phyloP scores from a whole-genome alignment of 1,140 invertebrate genomes.

The Zaprionus camerounensis region DNA sequence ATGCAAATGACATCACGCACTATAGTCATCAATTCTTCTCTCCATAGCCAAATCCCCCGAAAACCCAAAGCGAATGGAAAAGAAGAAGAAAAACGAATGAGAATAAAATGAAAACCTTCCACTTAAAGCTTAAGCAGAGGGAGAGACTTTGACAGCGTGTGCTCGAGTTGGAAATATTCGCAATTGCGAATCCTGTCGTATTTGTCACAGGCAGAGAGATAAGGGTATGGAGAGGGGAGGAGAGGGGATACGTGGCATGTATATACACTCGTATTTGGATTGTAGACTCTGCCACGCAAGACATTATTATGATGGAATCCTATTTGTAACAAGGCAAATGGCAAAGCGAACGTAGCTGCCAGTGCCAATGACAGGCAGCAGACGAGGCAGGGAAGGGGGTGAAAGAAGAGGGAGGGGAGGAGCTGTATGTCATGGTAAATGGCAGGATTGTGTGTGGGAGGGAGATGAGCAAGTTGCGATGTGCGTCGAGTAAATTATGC shows the following conservation, averaged over 20 bases:
- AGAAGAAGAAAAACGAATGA: conserved; percentile 32
- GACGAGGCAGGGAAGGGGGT: conserved; percentile 36
- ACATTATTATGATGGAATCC: conserved; percentile 83
- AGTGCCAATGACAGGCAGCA: conserved; percentile 77
- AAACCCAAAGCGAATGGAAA: conserved; percentile 12
- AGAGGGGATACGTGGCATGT: neutral
- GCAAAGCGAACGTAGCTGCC: conserved; percentile 62
- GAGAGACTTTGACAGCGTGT: conserved; percentile 47
- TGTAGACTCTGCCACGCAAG: conserved; percentile 24
- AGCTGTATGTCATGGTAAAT: conserved; percentile 18
- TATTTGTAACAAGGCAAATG: conserved; percentile 77
- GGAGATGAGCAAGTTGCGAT: too few species aligned
- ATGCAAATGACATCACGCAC: conserved; percentile 81
- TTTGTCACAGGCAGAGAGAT: conserved; percentile 66
- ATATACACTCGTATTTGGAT: conserved; percentile 2
- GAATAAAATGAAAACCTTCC: conserved; percentile 38
- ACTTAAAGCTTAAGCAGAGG: conserved; percentile 62
- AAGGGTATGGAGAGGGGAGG: neutral
- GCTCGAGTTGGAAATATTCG: conserved; percentile 81
- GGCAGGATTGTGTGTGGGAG: conserved; percentile 36
- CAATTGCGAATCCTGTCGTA: conserved; percentile 80
- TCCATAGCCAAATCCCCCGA: conserved; percentile 63
- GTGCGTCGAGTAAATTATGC: conserved; percentile 74
- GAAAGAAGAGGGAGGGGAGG: neutral
- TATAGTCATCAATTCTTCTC: conserved; percentile 74